These are phyloP conservation scores for Struthidea cinerea DNA, from an alignment of 2,113 vertebrate genomes.

Conservation along the genomic window DNA sequence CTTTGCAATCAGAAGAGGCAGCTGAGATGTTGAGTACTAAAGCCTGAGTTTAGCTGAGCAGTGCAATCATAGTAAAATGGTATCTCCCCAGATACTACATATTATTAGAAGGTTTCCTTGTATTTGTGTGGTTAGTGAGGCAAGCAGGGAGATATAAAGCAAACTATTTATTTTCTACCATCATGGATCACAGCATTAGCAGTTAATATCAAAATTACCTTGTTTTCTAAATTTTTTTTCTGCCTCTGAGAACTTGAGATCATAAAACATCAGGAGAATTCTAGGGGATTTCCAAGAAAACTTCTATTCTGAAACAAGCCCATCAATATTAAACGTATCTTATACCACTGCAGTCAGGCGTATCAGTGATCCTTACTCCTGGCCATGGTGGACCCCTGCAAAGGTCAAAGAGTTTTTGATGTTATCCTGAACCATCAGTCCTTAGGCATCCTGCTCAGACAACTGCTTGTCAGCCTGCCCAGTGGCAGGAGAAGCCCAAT, in stretches of 20 bases:
- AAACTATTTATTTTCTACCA: slow-evolving; percentile 15
- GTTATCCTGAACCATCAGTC: background rate
- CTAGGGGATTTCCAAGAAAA: background rate
- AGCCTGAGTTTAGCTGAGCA: background rate
- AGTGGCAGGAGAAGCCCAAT: background rate
- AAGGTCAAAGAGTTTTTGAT: background rate
- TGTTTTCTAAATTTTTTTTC: background rate
- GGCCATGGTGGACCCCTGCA: background rate
- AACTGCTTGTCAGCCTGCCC: background rate
- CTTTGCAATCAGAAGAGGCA: background rate
- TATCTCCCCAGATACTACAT: background rate
- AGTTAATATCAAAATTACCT: slow-evolving; percentile 29
- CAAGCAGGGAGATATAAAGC: background rate
- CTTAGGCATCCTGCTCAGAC: background rate
- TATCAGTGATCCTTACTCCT: background rate
- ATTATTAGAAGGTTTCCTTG: background rate
- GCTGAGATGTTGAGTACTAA: background rate
- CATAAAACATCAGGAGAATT: background rate
- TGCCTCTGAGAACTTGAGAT: background rate
- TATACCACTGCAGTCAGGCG: background rate
- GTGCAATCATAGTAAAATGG: background rate
- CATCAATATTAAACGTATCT: background rate
- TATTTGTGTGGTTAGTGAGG: slow-evolving; percentile 9
- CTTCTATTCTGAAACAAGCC: background rate
- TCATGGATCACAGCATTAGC: background rate